Conservation (phyloP, 2,113 vertebrate species). For the Rana temporaria region DNA sequence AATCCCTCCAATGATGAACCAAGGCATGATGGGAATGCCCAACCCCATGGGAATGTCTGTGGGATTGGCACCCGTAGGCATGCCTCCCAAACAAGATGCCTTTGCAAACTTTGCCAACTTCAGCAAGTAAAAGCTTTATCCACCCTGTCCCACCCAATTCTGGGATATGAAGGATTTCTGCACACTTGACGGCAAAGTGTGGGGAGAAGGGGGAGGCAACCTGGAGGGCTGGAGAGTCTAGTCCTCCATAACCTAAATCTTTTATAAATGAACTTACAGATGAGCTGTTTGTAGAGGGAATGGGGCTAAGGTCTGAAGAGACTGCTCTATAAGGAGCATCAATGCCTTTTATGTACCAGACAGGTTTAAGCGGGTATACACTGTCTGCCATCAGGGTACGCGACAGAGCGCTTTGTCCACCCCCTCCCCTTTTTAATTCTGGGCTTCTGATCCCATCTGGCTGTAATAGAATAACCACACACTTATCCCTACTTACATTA, state of each 20-base stretch:
- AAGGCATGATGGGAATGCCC: conserved; percentile 81
- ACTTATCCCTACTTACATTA: conserved; percentile 15
- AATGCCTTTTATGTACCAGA: conserved; percentile 41
- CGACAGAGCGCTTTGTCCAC: conserved; percentile 10
- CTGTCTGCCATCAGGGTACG: conserved; percentile 22
- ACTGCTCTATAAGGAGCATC: conserved; percentile 20
- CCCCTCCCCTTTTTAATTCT: not conserved
- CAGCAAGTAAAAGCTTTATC: conserved; percentile 87
- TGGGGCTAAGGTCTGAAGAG: not conserved
- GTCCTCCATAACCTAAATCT: conserved; percentile 68
- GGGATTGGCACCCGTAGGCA: conserved; percentile 79
- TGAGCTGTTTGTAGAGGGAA: conserved; percentile 21
- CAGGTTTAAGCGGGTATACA: conserved; percentile 10
- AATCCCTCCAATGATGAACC: conserved; percentile 76
- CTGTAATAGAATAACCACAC: conserved; percentile 15
- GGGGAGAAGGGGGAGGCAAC: conserved; percentile 63
- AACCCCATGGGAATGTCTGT: conserved; percentile 69
- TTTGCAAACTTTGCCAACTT: conserved; percentile 98
- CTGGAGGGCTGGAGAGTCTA: conserved; percentile 54
- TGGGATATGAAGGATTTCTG: conserved; percentile 87
- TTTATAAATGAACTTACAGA: conserved; percentile 69
- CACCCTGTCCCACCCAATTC: conserved; percentile 56
- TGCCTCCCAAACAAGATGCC: conserved; percentile 93
- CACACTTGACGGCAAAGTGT: conserved; percentile 70
- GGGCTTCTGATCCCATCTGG: conserved; percentile 19